These are phyloP conservation scores for Pachyramphus minor DNA, from an alignment of 2,113 vertebrate genomes.

Conservation along the genomic window DNA sequence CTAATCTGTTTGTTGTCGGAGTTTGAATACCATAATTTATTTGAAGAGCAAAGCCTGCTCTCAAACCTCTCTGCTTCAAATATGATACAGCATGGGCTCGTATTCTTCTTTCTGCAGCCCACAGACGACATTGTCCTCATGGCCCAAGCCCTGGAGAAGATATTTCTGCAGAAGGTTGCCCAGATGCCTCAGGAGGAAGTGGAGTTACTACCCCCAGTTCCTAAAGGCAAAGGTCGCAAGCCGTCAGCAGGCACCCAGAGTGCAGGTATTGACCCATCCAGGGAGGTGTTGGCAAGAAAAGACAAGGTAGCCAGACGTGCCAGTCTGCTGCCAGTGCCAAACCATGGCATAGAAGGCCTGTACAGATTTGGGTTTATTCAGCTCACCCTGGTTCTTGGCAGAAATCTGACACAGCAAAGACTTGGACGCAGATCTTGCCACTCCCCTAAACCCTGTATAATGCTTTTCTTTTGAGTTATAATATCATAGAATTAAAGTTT, in stretches of 20 bases:
- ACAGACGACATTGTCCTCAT: slow-evolving; percentile 98
- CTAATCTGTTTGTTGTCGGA: neutral
- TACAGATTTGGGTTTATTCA: neutral
- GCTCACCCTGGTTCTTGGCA: neutral
- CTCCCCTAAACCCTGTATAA: neutral
- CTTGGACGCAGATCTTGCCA: neutral
- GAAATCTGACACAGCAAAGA: neutral
- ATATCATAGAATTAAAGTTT: neutral
- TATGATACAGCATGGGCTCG: neutral
- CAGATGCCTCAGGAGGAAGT: slow-evolving; percentile 91
- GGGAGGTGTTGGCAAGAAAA: neutral
- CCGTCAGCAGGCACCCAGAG: slow-evolving; percentile 60
- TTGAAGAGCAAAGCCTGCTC: neutral
- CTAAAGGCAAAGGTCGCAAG: slow-evolving; percentile 87
- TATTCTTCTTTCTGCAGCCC: slow-evolving; percentile 75
- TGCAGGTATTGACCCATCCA: slow-evolving; percentile 66
- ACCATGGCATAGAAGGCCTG: neutral
- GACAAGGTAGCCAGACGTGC: neutral
- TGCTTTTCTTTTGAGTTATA: neutral
- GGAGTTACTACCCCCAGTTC: slow-evolving; percentile 81
- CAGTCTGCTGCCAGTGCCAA: neutral
- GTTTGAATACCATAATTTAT: neutral
- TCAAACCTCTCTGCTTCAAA: neutral
- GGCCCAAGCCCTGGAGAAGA: slow-evolving; percentile 96
- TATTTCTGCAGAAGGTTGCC: slow-evolving; percentile 92